These are phyloP conservation scores for Watsonalla binaria DNA, from an alignment of 2,888 invertebrate species.

Conservation along the genomic window DNA sequence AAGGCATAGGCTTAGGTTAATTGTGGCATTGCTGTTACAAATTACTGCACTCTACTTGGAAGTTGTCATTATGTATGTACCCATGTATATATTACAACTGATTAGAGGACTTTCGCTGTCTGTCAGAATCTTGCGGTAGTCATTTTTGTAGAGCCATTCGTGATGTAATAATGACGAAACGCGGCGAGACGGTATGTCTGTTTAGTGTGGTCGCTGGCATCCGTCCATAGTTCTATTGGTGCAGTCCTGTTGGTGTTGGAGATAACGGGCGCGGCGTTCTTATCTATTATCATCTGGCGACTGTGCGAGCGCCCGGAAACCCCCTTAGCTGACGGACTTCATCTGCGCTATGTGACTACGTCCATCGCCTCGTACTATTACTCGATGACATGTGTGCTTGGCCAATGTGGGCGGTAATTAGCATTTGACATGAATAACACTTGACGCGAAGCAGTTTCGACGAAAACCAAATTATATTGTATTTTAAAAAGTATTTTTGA, in stretches of 20 bases:
- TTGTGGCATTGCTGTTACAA: too few relatives aligned
- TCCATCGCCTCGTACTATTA: too few relatives aligned
- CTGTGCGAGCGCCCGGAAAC: background rate
- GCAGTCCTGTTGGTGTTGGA: conserved; percentile 16
- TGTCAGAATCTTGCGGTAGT: too few relatives aligned
- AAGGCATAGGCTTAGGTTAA: too few relatives aligned
- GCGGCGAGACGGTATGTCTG: conserved; percentile 45
- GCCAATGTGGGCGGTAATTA: background rate
- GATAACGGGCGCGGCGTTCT: background rate
- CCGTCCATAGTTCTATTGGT: conserved; percentile 25
- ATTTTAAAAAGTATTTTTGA: background rate
- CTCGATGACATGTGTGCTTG: background rate
- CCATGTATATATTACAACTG: too few relatives aligned
- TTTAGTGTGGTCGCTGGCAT: conserved; percentile 42
- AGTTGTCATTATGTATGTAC: too few relatives aligned
- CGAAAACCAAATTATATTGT: background rate
- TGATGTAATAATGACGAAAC: conserved; percentile 17
- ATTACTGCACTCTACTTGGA: too few relatives aligned
- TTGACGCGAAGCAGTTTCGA: background rate
- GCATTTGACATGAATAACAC: too few relatives aligned
- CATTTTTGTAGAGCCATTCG: too few relatives aligned
- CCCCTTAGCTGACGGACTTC: background rate
- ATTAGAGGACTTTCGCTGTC: too few relatives aligned
- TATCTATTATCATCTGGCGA: background rate
- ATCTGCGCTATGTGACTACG: too few relatives aligned